Evolutionary conservation across 1,140 invertebrate genomes (phyloP).

Genomic region (Lucilia sericata): DNA sequence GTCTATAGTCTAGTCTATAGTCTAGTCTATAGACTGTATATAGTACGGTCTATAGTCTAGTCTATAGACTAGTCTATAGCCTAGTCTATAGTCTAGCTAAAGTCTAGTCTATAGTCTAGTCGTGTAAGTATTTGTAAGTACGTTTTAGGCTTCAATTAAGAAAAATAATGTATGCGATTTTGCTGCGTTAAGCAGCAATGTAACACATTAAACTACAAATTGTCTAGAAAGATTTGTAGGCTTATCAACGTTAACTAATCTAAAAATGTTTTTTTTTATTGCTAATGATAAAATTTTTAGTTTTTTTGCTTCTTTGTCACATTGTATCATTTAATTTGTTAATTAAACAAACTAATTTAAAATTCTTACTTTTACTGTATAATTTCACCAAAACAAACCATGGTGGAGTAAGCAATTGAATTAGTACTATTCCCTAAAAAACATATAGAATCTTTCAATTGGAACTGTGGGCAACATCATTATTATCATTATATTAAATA

Average conservation of each 20-base stretch:
- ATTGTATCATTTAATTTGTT: conserved; percentile 12
- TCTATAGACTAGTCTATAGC: too few relatives aligned
- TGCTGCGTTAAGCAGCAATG: too few relatives aligned
- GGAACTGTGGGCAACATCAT: background rate
- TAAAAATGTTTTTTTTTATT: background rate
- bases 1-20: too few relatives aligned
- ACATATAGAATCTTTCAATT: background rate
- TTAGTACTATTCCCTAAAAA: background rate
- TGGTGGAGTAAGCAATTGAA: too few relatives aligned
- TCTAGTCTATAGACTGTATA: too few relatives aligned
- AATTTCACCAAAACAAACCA: too few relatives aligned
- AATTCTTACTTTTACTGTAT: background rate
- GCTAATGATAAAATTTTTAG: background rate
- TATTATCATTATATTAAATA: background rate
- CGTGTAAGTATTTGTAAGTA: too few relatives aligned
- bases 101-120: too few relatives aligned
- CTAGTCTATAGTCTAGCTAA: too few relatives aligned
- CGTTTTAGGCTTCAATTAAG: too few relatives aligned
- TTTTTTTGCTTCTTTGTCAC: background rate
- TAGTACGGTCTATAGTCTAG: too few relatives aligned
- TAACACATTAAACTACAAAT: background rate
- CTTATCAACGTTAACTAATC: background rate
- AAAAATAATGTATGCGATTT: too few relatives aligned
- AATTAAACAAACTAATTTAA: background rate
- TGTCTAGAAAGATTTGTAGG: background rate